Conservation (phyloP, 2,888 invertebrate species). For the Prosopocoilus inquinatus region DNA sequence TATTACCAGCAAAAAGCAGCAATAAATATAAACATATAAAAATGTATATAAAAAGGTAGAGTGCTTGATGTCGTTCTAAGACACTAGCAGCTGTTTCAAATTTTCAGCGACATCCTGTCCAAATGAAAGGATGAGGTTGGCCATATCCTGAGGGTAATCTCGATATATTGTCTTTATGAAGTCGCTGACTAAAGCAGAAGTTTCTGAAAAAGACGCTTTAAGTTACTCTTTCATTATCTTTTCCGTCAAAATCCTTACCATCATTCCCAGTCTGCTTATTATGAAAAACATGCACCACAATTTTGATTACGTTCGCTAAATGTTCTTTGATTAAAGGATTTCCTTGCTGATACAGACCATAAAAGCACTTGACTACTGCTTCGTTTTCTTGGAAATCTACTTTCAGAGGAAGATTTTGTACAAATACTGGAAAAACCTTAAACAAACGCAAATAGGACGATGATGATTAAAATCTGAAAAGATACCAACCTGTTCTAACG, state of each 20-base stretch:
- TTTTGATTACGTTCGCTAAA: slow-evolving; percentile 56
- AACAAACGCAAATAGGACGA: neutral
- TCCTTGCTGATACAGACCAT: slow-evolving; percentile 61
- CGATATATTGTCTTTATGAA: slow-evolving; percentile 57
- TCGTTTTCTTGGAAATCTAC: slow-evolving; percentile 74
- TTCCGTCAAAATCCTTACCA: slow-evolving; percentile 45
- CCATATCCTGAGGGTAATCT: slow-evolving; percentile 59
- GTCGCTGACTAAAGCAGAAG: slow-evolving; percentile 51
- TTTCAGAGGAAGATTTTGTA: slow-evolving; percentile 68
- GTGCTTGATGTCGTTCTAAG: slow-evolving; percentile 1
- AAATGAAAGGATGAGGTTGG: slow-evolving; percentile 48
- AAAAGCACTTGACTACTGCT: slow-evolving; percentile 66
- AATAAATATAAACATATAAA: slow-evolving; percentile 2
- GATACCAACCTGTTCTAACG: slow-evolving; percentile 61
- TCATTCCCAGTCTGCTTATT: slow-evolving; percentile 57
- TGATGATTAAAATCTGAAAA: neutral
- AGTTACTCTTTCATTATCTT: neutral
- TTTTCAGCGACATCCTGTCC: slow-evolving; percentile 46
- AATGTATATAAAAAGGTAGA: neutral
- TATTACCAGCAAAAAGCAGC: too few relatives aligned
- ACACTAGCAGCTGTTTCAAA: slow-evolving; percentile 17
- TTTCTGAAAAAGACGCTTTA: slow-evolving; percentile 46
- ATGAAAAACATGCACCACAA: slow-evolving; percentile 57
- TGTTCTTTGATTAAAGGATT: slow-evolving; percentile 56
- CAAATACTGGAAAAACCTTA: slow-evolving; percentile 68